A percentile compares a stretch with the other conserved stretches of the same genome.
These are phyloP conservation scores for Molorchus minor DNA, from an alignment of 2,888 invertebrate species.

Conservation along the genomic window DNA sequence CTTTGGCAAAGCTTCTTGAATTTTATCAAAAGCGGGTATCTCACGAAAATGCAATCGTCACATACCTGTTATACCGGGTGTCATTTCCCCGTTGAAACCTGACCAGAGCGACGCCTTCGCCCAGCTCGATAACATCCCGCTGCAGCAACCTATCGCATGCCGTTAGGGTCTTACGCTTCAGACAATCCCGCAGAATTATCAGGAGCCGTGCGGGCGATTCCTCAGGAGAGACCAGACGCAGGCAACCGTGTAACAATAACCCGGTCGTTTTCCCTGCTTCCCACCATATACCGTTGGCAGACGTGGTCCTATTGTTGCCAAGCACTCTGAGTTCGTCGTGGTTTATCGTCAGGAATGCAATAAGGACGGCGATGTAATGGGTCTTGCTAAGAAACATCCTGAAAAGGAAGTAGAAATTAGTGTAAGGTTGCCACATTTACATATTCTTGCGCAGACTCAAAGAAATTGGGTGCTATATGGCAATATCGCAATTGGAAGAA, in stretches of 20 bases:
- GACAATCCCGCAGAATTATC: conserved; percentile 56
- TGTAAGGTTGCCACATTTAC: too few relatives aligned
- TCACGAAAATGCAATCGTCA: not conserved
- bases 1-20: too few relatives aligned
- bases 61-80: conserved; percentile 47
- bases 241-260: conserved; percentile 46
- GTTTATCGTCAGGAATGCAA: conserved; percentile 24
- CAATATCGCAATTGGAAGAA: too few relatives aligned
- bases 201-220: conserved; percentile 34
- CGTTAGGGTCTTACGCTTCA: conserved; percentile 66
- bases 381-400: conserved; percentile 33
- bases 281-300: conserved; percentile 38
- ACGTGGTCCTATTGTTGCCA: conserved; percentile 24
- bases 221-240: conserved; percentile 33
- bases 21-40: too few relatives aligned
- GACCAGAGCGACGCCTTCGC: conserved; percentile 72
- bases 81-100: conserved; percentile 61
- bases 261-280: conserved; percentile 45
- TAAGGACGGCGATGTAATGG: conserved; percentile 24
- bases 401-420: conserved; percentile 9
- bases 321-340: conserved; percentile 21
- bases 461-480: too few relatives aligned
- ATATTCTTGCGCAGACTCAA: too few relatives aligned
- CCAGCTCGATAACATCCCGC: conserved; percentile 70
- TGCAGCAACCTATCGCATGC: conserved; percentile 70